phyloP scores from a whole-genome alignment of 2,113 vertebrate species.

The Ictidomys tridecemlineatus region DNA sequence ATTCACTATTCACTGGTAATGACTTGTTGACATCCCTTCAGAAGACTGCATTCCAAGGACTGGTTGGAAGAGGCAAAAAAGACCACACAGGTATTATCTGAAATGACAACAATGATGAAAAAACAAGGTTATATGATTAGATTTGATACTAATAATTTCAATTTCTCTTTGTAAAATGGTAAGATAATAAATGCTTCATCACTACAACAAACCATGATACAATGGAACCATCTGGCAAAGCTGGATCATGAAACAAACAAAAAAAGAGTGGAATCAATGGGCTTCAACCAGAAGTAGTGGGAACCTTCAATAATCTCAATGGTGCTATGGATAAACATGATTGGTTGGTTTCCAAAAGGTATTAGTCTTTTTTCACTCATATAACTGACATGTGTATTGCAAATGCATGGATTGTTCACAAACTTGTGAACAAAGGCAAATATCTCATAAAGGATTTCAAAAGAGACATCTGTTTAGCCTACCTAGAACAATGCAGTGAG shows the following conservation, averaged over 20 bases:
- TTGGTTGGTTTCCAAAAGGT: background rate
- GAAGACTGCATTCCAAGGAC: too few species aligned
- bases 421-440: background rate
- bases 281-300: background rate
- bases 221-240: background rate
- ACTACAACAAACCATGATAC: background rate
- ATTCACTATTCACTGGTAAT: background rate
- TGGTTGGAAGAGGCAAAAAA: too few species aligned
- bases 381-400: background rate
- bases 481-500: background rate
- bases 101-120: too few species aligned
- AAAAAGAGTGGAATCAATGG: background rate
- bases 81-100: too few species aligned
- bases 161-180: background rate
- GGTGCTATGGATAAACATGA: background rate
- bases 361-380: background rate
- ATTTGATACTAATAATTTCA: too few species aligned
- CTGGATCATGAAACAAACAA: background rate
- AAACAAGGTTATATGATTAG: too few species aligned
- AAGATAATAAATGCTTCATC: background rate
- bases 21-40: too few species aligned
- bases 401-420: background rate
- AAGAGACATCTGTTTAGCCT: background rate
- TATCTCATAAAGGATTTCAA: background rate
- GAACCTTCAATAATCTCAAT: background rate